Percentiles rank a stretch among this genome's conserved stretches.
phyloP scores from a whole-genome alignment of 2,113 vertebrate genomes.

The Sus scrofa region T2T-Sscrofa CM000824.6:78332001-78332500 shows the following conservation, averaged over 20 bases:
- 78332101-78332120: not conserved
- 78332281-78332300: too few relatives aligned
- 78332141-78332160: not conserved
- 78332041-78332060: not conserved
- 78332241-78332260: not conserved
- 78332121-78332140: not conserved
- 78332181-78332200: not conserved
- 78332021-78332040: not conserved
- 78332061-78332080: not conserved
- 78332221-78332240: not conserved
- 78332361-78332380: fast-evolving
- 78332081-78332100: not conserved
- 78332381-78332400: not conserved
- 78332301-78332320: not conserved
- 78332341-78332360: not conserved
- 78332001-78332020: not conserved
- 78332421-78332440: not conserved
- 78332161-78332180: not conserved
- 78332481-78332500: not conserved
- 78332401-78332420: not conserved
- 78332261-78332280: not conserved
- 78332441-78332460: not conserved
- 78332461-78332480: not conserved
- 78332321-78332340: too few relatives aligned
- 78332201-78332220: too few relatives aligned